Evolutionary conservation across 2,888 invertebrate genomes (phyloP).

Genomic region (Timema podura): DNA sequence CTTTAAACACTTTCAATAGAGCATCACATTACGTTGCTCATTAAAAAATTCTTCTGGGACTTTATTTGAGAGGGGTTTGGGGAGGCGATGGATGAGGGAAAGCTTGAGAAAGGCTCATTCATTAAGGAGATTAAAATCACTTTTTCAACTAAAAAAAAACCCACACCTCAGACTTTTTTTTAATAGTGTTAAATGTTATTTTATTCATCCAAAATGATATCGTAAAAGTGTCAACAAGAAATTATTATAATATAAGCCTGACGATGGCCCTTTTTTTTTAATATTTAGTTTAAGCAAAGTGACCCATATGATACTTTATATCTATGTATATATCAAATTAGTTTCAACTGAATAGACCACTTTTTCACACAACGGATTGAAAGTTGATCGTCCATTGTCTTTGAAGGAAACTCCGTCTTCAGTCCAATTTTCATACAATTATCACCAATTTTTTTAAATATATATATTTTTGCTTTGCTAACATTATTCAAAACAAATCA

Average conservation of each 20-base stretch:
- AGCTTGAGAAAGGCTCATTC: too few relatives aligned
- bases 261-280: not conserved
- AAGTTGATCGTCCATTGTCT: not conserved
- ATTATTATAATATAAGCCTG: constrained; percentile 11
- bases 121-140: too few relatives aligned
- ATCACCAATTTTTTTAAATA: too few relatives aligned
- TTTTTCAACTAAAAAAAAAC: constrained; percentile 4
- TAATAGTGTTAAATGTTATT: constrained; percentile 6
- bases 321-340: constrained; percentile 1
- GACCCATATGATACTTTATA: constrained; percentile 11
- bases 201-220: constrained; percentile 9
- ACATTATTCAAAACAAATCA: not conserved
- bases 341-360: too few relatives aligned
- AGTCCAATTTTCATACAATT: not conserved
- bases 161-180: constrained; percentile 2
- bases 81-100: too few relatives aligned
- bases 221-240: constrained; percentile 4
- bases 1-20: too few relatives aligned
- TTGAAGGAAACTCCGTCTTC: constrained; percentile 8
- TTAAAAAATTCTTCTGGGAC: too few relatives aligned
- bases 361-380: too few relatives aligned
- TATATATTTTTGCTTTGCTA: too few relatives aligned
- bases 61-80: too few relatives aligned
- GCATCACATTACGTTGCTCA: too few relatives aligned
- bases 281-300: constrained; percentile 13